Percentiles rank a stretch among this genome's conserved stretches.
phyloP scores from a whole-genome alignment of 2,797 vertebrate genomes.

The Psittacula echo region DNA sequence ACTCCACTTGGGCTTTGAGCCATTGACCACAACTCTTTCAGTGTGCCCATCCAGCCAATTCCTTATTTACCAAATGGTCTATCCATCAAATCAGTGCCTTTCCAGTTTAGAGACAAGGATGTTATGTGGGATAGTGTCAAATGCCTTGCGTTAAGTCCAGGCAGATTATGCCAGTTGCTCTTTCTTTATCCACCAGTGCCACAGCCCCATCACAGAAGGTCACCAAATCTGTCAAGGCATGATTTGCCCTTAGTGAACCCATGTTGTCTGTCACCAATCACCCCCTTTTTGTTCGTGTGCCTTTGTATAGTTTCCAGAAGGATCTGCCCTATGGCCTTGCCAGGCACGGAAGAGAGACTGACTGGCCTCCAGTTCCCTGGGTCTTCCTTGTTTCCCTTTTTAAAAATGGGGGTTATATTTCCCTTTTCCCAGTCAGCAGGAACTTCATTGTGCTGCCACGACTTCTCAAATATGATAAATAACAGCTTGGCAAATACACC shows the following conservation, averaged over 20 bases:
- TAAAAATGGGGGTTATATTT: background rate
- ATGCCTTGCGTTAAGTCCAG: background rate
- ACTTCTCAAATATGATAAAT: background rate
- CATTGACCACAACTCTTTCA: background rate
- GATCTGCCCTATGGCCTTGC: background rate
- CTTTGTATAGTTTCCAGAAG: background rate
- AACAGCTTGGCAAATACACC: background rate
- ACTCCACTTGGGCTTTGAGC: background rate
- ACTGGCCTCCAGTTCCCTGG: background rate
- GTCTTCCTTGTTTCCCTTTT: background rate
- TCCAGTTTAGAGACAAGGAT: background rate
- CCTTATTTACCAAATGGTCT: background rate
- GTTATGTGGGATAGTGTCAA: background rate
- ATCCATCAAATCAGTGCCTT: background rate
- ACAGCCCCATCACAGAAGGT: background rate
- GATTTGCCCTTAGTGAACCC: background rate
- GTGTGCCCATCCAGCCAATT: background rate
- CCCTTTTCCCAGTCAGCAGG: background rate
- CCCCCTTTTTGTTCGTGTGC: background rate
- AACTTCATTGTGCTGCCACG: background rate
- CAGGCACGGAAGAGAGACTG: background rate
- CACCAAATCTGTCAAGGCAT: background rate
- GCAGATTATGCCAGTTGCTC: background rate
- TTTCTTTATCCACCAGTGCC: background rate
- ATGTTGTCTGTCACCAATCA: background rate